These are phyloP conservation scores for Volucella inflata DNA, from an alignment of 2,888 invertebrate species.

Conservation along the genomic window DNA sequence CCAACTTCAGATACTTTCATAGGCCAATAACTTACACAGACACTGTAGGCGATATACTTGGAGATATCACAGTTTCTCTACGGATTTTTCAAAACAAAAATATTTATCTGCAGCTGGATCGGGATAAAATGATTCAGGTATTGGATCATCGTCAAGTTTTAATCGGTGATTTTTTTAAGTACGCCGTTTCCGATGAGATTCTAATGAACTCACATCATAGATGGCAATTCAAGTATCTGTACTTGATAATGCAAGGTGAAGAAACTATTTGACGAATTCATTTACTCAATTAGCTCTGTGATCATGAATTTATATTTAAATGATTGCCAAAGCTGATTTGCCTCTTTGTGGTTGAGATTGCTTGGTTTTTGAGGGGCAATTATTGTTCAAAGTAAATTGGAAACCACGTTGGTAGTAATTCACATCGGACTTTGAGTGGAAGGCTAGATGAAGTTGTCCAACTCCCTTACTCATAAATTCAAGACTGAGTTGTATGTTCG, in stretches of 20 bases:
- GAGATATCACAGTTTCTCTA: not conserved
- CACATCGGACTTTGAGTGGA: no score
- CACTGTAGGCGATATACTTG: not conserved
- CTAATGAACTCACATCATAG: no score
- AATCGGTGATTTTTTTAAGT: not conserved
- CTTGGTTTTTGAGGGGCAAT: no score
- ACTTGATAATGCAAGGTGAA: not conserved
- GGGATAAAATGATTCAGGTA: not conserved
- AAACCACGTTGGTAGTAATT: no score
- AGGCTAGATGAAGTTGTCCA: no score
- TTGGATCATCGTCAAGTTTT: not conserved
- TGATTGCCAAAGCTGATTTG: not conserved
- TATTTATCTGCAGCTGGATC: not conserved
- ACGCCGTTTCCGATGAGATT: not conserved
- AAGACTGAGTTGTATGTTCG: no score
- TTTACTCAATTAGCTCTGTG: not conserved
- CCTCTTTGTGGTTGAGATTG: no score
- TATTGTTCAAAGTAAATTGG: no score
- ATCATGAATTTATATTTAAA: not conserved
- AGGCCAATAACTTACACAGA: not conserved
- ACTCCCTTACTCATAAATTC: no score
- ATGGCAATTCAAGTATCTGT: no score
- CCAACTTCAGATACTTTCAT: no score
- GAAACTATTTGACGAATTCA: not conserved
- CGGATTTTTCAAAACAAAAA: not conserved